phyloP scores from a whole-genome alignment of 2,888 invertebrate genomes.

The Tenodera sinensis region DNA sequence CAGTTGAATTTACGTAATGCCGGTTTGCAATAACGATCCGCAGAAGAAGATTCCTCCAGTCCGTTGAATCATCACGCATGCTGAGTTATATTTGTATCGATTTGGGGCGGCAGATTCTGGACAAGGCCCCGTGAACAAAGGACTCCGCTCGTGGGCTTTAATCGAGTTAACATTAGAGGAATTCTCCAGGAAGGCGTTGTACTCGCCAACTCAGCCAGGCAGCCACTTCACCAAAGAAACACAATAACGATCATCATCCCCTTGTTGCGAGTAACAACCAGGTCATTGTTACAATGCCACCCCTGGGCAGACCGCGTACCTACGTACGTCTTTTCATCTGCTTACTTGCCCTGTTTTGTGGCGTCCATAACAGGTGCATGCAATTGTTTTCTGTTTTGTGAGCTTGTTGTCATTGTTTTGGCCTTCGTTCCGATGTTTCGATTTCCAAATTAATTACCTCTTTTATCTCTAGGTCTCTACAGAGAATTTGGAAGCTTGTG shows the following conservation, averaged over 20 bases:
- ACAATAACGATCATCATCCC: neutral
- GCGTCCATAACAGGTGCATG: neutral
- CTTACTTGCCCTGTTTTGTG: neutral
- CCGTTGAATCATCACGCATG: neutral
- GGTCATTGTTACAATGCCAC: neutral
- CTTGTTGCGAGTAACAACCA: neutral
- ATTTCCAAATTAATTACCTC: neutral
- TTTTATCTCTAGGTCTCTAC: too few species aligned
- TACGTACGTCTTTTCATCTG: neutral
- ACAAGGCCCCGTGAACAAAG: neutral
- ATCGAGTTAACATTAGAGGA: neutral
- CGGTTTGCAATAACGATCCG: too few species aligned
- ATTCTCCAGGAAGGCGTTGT: neutral
- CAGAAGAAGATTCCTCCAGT: too few species aligned
- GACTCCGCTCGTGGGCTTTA: neutral
- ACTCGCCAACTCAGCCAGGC: neutral
- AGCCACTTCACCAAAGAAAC: neutral
- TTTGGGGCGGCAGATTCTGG: neutral
- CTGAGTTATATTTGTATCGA: slow-evolving; percentile 13
- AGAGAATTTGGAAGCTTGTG: too few species aligned
- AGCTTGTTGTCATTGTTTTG: neutral
- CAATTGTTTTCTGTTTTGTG: neutral
- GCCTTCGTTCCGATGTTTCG: neutral
- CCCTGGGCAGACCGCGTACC: neutral
- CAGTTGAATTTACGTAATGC: too few species aligned